Evolutionary conservation across 2,888 invertebrate genomes (phyloP), one percentile per base, ranked within the genome.

Genomic region (Diloba caeruleocephala): DNA sequence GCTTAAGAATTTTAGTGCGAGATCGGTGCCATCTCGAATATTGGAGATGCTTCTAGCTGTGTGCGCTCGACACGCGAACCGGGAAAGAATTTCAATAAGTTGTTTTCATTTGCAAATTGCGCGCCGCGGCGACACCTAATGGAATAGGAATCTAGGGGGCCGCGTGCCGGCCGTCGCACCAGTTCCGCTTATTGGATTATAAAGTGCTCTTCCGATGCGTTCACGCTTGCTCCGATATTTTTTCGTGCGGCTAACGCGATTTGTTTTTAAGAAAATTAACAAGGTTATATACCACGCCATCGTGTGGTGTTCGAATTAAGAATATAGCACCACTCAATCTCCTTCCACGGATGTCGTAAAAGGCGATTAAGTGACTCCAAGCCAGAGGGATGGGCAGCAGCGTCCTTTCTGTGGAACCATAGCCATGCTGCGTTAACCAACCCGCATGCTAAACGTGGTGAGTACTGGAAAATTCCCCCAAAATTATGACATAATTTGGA

Each of bases 71-170:
- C 80, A 79, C 78, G 82, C 83, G 80, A 78, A 78, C 82, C 82
- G 85, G 78, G 81, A 84, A 91, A 89, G 92, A 92, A 93, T 92
- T 93, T 92, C 92, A 92, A 92, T 92, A 92, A 92, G 91, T 93
- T 92, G 91, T 92, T 90, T 92, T 92, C 91, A 92, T 93, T 93
- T 90, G 91, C 92, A 92, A 92, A 93, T 92, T 90, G 89, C 88
- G 88, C 87, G 82, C 84, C 85, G 78, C 84, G 81, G 80, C 85
- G 91, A 92, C 89, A 91, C 87, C 89, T 92, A 92, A 91, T 91
- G 89, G 89, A 89, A 90, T 88, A 85, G 85, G 89, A 89, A 90
- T 90, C 87, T 81, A 76, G 79, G 79, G 81, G 78, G 78, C 80
- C 80, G 86, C 84, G 80, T 76, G 76, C 78, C 79, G 73, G 65